Evolutionary conservation across 1,140 invertebrate species (phyloP), one percentile per base, ranked within the genome.

Genomic region (Drosophila pseudoananassae): DNA sequence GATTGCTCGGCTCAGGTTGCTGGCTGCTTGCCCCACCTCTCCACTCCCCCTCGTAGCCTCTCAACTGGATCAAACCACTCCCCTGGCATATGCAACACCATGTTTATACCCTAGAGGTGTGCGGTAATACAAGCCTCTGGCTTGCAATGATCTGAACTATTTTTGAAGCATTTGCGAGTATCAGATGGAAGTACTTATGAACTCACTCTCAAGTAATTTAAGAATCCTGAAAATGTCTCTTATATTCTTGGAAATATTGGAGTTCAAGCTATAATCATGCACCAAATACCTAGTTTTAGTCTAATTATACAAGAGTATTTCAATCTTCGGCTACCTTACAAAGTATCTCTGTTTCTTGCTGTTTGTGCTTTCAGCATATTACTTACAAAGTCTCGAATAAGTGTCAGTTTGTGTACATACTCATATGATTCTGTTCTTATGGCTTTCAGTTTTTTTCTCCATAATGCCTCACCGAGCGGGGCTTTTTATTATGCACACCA

Each of bases 1-100:
- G 82, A 85, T 87, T 85, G 82, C 77, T 78, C 82, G 64, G 74
- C 82, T 78, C 82, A 78, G 74, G 82, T 85, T 87, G 54, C 55
- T 46, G 49, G 36, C 66, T 87, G 54, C 55, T 46, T 53, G 36
- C 66, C 65, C 61, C 50, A 7, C 49, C 38, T 31, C 23, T 27
- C 25, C 25, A 27, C 25, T 0, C 0, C 4, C 27, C 7, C 1
- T 20, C 8, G 9, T 10, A 4, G 8, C 63, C 17, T 1, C 33
- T 15, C 23, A 23, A 38, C 36, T 17, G 14, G 8, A 45, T 20
- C 17, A 15, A 43, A 17, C 47, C 29, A 52, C 54, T 50, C 31
- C 31, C 17, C 33, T 1, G 9, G 47, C 49, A 17, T n/a, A 27
- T 17, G 17, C 69, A 36, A 36, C 43, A 47, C 56, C 20, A 29